Base-by-base conservation (phyloP, 2,888 invertebrate species). In the Biston stratarius region DNA sequence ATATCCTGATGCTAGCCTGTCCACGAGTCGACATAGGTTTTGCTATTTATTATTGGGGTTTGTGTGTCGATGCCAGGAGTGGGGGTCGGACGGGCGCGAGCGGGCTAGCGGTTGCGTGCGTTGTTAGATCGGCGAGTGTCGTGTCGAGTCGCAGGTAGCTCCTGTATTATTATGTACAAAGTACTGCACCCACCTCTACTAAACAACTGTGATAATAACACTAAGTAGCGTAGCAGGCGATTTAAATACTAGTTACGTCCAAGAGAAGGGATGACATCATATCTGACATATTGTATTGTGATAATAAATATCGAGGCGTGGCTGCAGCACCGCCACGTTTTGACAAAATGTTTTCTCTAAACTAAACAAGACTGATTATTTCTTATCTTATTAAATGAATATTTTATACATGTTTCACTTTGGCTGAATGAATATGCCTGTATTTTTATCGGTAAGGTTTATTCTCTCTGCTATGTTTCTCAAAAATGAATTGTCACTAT, bases 311-410 rank as follows among this genome's bases (percentile, higher is more conserved):
- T 88, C 89, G 81, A 88, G 79, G 77, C 90, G 90, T 89, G 86
- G 67, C 48, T 36, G 55, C 15, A 52, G 47, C 52, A n/a, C 79
- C 81, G 77, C 82, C 83, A 81, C 88, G 89, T 85, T 88, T 89
- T 87, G 89, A 85, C 88, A 78, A 87, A 91, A 92, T 87, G 88
- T 94, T 94, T 94, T 94, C 92, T 94, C 92, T 92, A 92, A 94
- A 92, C 92, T 92, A 92, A 94, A 92, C 91, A 94, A 94, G 94
- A 94, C 94, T 94, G 94, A 94, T 94, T 94, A 94, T 94, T 94
- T 94, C 93, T 94, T 94, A 91, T 94, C 93, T 94, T 94, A 91
- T 92, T 93, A 88, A 93, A 86, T 89, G 85, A 89, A 92, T 93
- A 91, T 92, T 93, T 93, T 93, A 90, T 92, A 94, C 92, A 89